phyloP scores from a whole-genome alignment of 64 coral and sea anemone species.

The Exaiptasia diaphana region DNA sequence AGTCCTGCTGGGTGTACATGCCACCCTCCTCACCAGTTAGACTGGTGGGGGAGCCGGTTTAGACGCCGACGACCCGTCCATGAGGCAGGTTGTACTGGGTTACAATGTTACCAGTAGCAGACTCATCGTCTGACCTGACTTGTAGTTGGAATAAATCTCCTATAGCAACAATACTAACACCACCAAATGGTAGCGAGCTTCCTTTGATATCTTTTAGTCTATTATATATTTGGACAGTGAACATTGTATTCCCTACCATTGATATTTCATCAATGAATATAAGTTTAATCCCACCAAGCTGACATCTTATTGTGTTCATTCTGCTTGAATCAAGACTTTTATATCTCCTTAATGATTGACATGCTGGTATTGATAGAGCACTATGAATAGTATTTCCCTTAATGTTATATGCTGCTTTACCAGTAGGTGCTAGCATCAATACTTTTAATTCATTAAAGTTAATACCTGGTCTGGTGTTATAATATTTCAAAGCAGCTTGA shows the following conservation, averaged over 20 bases:
- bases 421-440: conserved; percentile 53
- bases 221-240: conserved; percentile 46
- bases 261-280: conserved; percentile 53
- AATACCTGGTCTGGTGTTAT: conserved; percentile 41
- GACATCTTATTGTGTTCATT: conserved; percentile 47
- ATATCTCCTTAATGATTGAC: conserved; percentile 41
- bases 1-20: too few relatives aligned
- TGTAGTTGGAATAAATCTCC: conserved; percentile 37
- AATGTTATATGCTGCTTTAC: conserved; percentile 41
- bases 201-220: conserved; percentile 55
- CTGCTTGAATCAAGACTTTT: conserved; percentile 47
- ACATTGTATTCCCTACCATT: conserved; percentile 49
- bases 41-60: too few relatives aligned
- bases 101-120: too few relatives aligned
- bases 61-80: too few relatives aligned
- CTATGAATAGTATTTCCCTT: conserved; percentile 50
- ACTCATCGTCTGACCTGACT: too few relatives aligned
- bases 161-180: conserved; percentile 26
- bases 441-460: conserved; percentile 45
- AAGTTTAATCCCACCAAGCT: conserved; percentile 58
- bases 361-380: conserved; percentile 41
- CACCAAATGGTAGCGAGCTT: background rate
- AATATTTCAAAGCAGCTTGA: conserved; percentile 52
- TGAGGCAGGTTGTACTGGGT: too few relatives aligned
- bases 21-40: too few relatives aligned